A percentile compares a stretch with the other conserved stretches of the same genome.
These are phyloP conservation scores for Allolobophora icterica DNA, from an alignment of 2,888 invertebrate genomes.

Conservation along the genomic window DNA sequence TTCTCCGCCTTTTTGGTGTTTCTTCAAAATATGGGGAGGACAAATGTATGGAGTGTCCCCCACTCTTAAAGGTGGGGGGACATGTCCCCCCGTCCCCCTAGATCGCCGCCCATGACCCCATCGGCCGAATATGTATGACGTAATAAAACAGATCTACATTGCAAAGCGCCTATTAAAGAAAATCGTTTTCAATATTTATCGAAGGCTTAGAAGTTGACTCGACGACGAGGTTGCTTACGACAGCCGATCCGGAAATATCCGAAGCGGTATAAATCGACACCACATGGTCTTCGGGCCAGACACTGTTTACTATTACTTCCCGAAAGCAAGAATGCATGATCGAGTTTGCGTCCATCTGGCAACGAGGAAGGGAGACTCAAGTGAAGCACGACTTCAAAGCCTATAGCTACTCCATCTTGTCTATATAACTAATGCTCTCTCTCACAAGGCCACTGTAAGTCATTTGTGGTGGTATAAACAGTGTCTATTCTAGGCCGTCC, in stretches of 20 bases:
- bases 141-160: not conserved
- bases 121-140: not conserved
- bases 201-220: not conserved
- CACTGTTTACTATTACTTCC: not conserved
- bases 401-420: not conserved
- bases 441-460: not conserved
- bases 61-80: too few species aligned
- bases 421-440: too few species aligned
- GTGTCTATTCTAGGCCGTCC: not conserved
- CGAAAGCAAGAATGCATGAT: not conserved
- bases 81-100: too few species aligned
- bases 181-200: not conserved
- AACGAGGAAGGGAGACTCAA: not conserved
- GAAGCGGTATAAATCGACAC: not conserved
- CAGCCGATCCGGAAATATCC: not conserved
- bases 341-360: not conserved
- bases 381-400: not conserved
- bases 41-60: too few species aligned
- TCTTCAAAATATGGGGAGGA: too few species aligned
- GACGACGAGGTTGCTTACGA: not conserved
- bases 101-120: too few species aligned
- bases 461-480: not conserved
- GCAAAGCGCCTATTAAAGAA: too few species aligned
- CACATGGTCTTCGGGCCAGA: not conserved
- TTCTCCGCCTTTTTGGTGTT: too few species aligned